Evolutionary conservation across 2,113 vertebrate species (phyloP).

Genomic region (Sinocyclocheilus grahami): DNA sequence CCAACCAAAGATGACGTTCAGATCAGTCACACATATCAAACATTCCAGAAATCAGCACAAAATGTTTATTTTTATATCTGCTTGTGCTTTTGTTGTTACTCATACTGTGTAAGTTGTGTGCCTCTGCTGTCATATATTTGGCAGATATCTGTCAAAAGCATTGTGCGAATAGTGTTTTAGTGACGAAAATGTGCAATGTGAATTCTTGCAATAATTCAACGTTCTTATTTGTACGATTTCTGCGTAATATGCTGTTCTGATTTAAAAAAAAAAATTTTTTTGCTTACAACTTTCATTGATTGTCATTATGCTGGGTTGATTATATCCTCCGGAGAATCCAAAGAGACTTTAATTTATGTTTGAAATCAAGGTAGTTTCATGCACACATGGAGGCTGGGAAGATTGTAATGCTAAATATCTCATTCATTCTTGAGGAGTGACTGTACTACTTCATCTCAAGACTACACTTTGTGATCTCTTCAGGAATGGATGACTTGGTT

Average conservation of each 20-base stretch:
- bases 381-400: too few relatives aligned
- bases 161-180: conserved; percentile 29
- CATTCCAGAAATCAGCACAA: conserved; percentile 14
- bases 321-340: too few relatives aligned
- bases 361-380: not conserved
- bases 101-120: not conserved
- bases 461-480: not conserved
- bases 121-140: conserved; percentile 18
- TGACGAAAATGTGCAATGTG: not conserved
- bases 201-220: too few relatives aligned
- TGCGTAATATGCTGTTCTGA: not conserved
- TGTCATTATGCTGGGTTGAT: too few relatives aligned
- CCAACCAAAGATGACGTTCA: conserved; percentile 8
- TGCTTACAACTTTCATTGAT: too few relatives aligned
- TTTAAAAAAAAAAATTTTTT: too few relatives aligned
- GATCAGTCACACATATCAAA: not conserved
- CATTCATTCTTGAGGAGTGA: not conserved
- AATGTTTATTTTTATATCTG: too few relatives aligned
- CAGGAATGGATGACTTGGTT: not conserved
- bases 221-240: too few relatives aligned
- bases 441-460: not conserved
- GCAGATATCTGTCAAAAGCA: not conserved
- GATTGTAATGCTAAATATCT: not conserved
- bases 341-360: not conserved
- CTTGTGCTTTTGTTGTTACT: too few relatives aligned